Conservation (phyloP, 2,797 vertebrate genomes). For the Otolemur crassicaudatus region DNA sequence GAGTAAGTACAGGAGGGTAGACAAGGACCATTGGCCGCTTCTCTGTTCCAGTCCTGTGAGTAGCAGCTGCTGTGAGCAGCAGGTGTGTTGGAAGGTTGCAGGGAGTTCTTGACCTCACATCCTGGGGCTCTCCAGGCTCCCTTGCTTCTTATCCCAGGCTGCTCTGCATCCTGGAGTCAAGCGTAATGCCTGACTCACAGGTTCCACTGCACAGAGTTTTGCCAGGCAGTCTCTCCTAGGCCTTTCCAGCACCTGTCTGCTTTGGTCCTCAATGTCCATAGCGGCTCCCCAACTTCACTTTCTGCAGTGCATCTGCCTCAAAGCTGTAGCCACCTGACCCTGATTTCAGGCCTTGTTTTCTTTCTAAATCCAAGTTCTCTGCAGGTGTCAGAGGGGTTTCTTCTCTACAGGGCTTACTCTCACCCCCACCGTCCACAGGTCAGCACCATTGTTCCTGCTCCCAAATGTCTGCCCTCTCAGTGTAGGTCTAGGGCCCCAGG, state of each 20-base stretch:
- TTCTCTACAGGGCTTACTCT: neutral
- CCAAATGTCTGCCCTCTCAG: too few species aligned
- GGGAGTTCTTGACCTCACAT: neutral
- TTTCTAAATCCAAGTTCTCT: neutral
- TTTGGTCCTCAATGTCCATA: neutral
- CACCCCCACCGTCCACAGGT: too few species aligned
- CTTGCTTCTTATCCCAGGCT: neutral
- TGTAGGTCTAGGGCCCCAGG: accelerated
- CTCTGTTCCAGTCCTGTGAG: accelerated
- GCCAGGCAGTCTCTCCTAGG: neutral
- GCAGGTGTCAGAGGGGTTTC: neutral
- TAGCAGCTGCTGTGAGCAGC: too few species aligned
- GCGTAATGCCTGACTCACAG: too few species aligned
- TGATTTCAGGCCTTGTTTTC: neutral
- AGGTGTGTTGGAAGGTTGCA: accelerated
- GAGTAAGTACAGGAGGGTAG: neutral
- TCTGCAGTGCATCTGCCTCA: neutral
- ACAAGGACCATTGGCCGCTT: accelerated
- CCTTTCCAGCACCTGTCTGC: neutral
- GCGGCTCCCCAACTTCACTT: accelerated
- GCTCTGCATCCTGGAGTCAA: neutral
- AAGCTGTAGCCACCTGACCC: neutral
- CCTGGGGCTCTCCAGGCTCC: neutral
- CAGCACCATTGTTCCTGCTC: accelerated
- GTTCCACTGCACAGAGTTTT: neutral